phyloP scores from a whole-genome alignment of 2,888 invertebrate genomes.

The Drosophila sordidula region DNA sequence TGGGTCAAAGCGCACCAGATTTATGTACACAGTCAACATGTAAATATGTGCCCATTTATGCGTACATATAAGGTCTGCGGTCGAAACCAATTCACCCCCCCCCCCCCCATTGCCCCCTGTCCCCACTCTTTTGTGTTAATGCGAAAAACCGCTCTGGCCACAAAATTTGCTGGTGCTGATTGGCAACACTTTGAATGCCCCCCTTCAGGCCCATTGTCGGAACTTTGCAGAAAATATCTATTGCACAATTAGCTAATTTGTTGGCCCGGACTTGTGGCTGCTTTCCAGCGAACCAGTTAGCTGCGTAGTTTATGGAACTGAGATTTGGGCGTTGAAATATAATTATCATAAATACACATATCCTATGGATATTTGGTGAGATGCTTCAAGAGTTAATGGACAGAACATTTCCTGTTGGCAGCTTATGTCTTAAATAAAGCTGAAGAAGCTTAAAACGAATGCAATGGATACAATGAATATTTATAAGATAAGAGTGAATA shows the following conservation, averaged over 20 bases:
- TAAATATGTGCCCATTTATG: constrained; percentile 28
- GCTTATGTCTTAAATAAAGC: neutral
- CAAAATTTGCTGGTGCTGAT: constrained; percentile 41
- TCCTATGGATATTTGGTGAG: neutral
- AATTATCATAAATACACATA: constrained; percentile 37
- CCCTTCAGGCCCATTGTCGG: constrained; percentile 7
- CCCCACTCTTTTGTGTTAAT: constrained; percentile 11
- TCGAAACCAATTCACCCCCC: neutral
- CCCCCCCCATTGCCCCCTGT: neutral
- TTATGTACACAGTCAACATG: constrained; percentile 51
- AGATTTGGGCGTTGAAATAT: constrained; percentile 24
- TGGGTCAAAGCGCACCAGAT: constrained; percentile 50
- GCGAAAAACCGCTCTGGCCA: constrained; percentile 23
- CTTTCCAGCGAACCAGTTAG: constrained; percentile 15
- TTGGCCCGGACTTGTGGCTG: constrained; percentile 3
- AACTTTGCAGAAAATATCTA: constrained; percentile 24
- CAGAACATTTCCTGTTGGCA: neutral
- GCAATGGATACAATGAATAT: too few species aligned
- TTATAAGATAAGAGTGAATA: too few species aligned
- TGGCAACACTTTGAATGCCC: constrained; percentile 12
- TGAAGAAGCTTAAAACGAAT: too few species aligned
- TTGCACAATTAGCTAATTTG: constrained; percentile 51
- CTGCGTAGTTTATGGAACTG: constrained; percentile 32
- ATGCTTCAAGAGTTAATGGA: constrained; percentile 12
- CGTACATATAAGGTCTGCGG: neutral